Evolutionary conservation across 2,888 invertebrate genomes (phyloP).

Genomic region (Spodoptera picta): DNA sequence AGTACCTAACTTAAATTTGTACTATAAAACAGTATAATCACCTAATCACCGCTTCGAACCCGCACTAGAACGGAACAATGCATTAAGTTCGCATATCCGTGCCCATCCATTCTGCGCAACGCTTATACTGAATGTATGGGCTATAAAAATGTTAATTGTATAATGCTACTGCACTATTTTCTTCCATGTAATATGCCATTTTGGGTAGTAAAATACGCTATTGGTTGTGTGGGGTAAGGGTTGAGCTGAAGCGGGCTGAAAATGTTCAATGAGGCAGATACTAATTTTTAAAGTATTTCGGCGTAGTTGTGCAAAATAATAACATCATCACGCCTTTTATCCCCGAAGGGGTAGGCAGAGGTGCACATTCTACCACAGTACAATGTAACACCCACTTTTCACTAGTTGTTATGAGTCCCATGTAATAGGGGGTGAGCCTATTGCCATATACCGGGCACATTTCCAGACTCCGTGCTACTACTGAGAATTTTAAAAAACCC

Average conservation of each 20-base stretch:
- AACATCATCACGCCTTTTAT: too few species aligned
- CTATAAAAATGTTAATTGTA: constrained; percentile 87
- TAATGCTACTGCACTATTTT: constrained; percentile 86
- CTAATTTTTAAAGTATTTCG: neutral
- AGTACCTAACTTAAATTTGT: too few species aligned
- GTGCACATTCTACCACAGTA: too few species aligned
- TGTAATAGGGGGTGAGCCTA: too few species aligned
- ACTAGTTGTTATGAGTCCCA: too few species aligned
- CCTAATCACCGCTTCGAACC: constrained; percentile 66
- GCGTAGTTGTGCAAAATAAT: neutral
- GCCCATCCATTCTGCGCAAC: constrained; percentile 78
- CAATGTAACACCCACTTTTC: too few species aligned
- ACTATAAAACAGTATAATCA: constrained; percentile 46
- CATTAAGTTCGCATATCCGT: constrained; percentile 77
- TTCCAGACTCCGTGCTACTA: too few species aligned
- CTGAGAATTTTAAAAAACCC: too few species aligned
- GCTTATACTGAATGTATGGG: constrained; percentile 80
- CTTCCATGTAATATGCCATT: constrained; percentile 86
- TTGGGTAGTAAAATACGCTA: constrained; percentile 80
- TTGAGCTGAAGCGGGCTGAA: constrained; percentile 29
- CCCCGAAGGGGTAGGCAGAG: too few species aligned
- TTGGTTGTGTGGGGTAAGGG: constrained; percentile 49
- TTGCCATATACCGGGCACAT: too few species aligned
- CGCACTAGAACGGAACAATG: constrained; percentile 65
- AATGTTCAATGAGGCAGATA: neutral